phyloP scores from a whole-genome alignment of 1,140 invertebrate genomes.

The Stratiolaelaps scimitus region DNA sequence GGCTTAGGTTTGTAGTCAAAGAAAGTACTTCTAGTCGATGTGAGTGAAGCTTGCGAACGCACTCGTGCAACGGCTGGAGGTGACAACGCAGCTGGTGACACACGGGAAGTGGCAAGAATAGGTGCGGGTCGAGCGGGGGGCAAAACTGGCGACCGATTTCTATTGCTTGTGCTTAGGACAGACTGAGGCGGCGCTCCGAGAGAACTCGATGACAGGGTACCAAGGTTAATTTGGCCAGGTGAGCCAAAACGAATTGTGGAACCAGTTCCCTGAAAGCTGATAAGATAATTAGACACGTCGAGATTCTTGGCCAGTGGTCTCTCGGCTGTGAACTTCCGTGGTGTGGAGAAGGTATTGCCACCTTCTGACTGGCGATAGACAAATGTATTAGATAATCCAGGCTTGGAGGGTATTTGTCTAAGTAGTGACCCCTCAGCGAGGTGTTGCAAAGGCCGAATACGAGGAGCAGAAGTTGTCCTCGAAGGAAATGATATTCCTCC shows the following conservation, averaged over 20 bases:
- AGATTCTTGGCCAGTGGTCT: background rate
- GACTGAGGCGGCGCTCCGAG: too few relatives aligned
- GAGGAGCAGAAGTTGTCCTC: too few relatives aligned
- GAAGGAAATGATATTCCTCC: background rate
- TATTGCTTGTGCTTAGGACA: too few relatives aligned
- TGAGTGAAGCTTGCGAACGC: background rate
- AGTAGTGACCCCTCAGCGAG: background rate
- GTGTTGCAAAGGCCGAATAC: slow-evolving; percentile 9
- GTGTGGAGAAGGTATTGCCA: background rate
- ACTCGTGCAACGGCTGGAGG: background rate
- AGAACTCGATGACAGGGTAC: too few relatives aligned
- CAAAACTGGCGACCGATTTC: too few relatives aligned
- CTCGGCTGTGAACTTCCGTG: background rate
- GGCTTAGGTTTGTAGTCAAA: background rate
- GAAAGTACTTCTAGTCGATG: background rate
- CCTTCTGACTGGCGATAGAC: background rate
- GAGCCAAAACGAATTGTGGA: background rate
- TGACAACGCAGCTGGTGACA: background rate
- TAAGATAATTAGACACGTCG: background rate
- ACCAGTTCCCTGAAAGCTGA: background rate
- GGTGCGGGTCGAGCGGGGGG: too few relatives aligned
- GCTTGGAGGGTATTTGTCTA: background rate
- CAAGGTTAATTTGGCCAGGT: background rate
- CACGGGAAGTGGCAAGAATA: too few relatives aligned
- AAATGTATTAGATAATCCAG: background rate